Evolutionary conservation across 2,888 invertebrate genomes (phyloP), one percentile per base, ranked within the genome.

Genomic region (Thecocarcelia acutangulata): DNA sequence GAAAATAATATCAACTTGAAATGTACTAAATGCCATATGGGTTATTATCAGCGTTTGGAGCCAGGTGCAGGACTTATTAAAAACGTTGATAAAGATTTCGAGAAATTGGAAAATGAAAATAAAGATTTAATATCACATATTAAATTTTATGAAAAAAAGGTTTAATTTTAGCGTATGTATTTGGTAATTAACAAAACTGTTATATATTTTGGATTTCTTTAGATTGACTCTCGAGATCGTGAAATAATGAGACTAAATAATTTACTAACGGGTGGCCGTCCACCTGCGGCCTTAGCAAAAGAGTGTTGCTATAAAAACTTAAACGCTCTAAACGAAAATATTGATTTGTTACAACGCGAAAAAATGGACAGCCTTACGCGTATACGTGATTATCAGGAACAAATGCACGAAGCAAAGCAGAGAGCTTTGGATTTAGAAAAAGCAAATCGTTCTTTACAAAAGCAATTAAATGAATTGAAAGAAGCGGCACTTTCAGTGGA

Each of bases 381-480:
- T 73, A 84, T 89, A 42, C 87, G 85, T 0, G 89, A 89, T 11
- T 89, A 86, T 70, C 87, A 90, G 73, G 87, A 89, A 44, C 86
- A 88, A 79, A 90, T 90, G 90, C 96, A 96, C 89, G 96, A 96
- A 88, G 96, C 96, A 4, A 96, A 96, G 95, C 92, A 94, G 54
- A 91, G 94, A 84, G 96, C 96, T 5, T 90, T 96, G 52, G 92
- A 92, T 86, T 92, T 96, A 68, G 95, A 95, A n/a, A 94, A 95
- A 84, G 93, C 93, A 85, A 96, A 96, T 86, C 93, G 93, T 87
- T 91, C 91, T 75, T 89, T 96, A 64, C 94, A 95, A 89, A 93
- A 93, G 77, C 95, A 96, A 89, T 87, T 96, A 83, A 92, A 93
- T 83, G 95, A 95, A 87, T 93, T 96, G 59, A 96, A 96, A 88